Base-by-base conservation (phyloP, 92 coral and sea anemone genomes). In the Epizoanthus ramosus region DNA sequence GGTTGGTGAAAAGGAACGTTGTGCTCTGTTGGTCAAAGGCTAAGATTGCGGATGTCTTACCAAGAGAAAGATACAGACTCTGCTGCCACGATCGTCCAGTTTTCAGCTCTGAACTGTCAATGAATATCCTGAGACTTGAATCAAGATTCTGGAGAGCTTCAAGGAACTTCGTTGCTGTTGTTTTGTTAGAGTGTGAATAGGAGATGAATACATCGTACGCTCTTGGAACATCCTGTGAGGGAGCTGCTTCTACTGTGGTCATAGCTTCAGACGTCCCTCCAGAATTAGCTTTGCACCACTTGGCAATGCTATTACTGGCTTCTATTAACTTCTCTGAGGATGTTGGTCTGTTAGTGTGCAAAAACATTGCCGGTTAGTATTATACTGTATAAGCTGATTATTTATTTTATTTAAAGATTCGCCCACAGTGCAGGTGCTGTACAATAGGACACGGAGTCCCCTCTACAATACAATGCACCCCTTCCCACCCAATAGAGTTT, bases 81-180 rank as follows among this genome's bases (percentile, higher is more conserved):
- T 95, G 97, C n/a, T 95, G 98, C 98, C 98, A 95, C 1, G 97
- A 92, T 14, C 90, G 81, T 0, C 98, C 98, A 5, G 97, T 92
- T 74, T 86, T 89, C 73, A 95, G 83, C 37, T 92, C 98, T n/a
- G 94, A 80, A 31, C 97, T 89, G 73, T 95, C 97, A 67, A 95
- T 95, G 85, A 93, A 95, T 50, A 95, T 92, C 60, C 84, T 91
- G 57, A 95, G 75, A 14, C 71, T 79, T 23, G 95, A 90, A 76
- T 89, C 92, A 50, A 80, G 65, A 25, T 73, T 35, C 86, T 84
- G 89, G 69, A 95, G 87, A 45, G 80, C 74, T 21, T 86, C 81
- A 28, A 91, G 74, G 57, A 93, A 50, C 79, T 74, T 82, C 50
- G 86, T 56, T 1, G 98, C 98, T 59, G 85, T 84, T 59, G 73